Evolutionary conservation across 1,140 invertebrate genomes (phyloP).

Genomic region (Phthorimaea operculella): DNA sequence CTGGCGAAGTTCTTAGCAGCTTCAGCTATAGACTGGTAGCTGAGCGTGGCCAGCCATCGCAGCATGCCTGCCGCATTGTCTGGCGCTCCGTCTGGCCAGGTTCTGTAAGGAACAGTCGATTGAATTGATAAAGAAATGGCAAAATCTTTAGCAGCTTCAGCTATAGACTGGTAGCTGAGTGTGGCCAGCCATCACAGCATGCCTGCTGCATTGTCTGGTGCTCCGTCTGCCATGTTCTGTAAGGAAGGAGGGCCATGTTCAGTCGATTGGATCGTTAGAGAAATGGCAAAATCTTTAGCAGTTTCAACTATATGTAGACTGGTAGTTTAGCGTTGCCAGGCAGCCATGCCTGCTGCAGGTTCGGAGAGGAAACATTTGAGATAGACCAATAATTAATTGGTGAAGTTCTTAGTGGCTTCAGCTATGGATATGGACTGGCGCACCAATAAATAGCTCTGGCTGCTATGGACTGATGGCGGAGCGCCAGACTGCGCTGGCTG

Average conservation of each 20-base stretch:
- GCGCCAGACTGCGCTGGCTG: too few relatives aligned
- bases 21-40: constrained; percentile 45
- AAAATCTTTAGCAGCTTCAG: constrained; percentile 34
- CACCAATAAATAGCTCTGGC: too few relatives aligned
- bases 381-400: too few relatives aligned
- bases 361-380: too few relatives aligned
- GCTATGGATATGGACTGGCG: too few relatives aligned
- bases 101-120: too few relatives aligned
- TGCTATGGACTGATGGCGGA: too few relatives aligned
- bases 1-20: constrained; percentile 33
- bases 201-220: constrained; percentile 34
- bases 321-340: constrained; percentile 53
- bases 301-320: constrained; percentile 41
- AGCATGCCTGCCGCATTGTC: constrained; percentile 41
- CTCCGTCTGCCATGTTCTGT: constrained; percentile 25
- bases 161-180: constrained; percentile 51
- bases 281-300: constrained; percentile 35
- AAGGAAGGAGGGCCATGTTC: too few relatives aligned
- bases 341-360: constrained; percentile 51
- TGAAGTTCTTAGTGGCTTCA: too few relatives aligned
- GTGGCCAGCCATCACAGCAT: constrained; percentile 57
- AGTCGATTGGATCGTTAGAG: too few relatives aligned
- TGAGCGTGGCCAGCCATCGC: constrained; percentile 55
- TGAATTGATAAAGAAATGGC: too few relatives aligned
- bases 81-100: constrained; percentile 36